A percentile compares a stretch with the other conserved stretches of the same genome.
These are phyloP conservation scores for Mycogona germanica DNA, from an alignment of 2,888 invertebrate genomes.

Conservation along the genomic window DNA sequence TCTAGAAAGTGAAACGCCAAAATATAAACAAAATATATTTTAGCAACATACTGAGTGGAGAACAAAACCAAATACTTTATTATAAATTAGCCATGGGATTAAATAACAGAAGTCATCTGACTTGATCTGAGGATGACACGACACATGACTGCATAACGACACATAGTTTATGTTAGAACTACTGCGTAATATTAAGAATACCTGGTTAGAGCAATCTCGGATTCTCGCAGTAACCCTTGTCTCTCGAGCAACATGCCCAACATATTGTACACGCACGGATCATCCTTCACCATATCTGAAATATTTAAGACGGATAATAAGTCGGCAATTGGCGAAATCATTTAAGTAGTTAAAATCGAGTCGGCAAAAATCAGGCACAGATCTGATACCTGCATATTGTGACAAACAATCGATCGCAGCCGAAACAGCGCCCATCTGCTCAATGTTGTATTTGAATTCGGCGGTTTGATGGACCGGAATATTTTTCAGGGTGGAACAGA, in stretches of 20 bases:
- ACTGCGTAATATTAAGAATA: no score
- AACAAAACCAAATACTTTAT: no score
- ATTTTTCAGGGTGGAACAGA: slow-evolving; percentile 52
- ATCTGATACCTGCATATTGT: slow-evolving; percentile 55
- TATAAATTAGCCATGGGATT: no score
- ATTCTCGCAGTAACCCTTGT: slow-evolving; percentile 42
- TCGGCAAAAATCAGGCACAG: neutral
- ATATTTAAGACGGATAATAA: slow-evolving; percentile 21
- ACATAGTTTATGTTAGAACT: no score
- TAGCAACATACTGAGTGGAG: neutral
- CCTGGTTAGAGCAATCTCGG: slow-evolving; percentile 47
- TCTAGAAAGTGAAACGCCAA: neutral
- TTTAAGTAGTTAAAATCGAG: neutral
- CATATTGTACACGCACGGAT: slow-evolving; percentile 57
- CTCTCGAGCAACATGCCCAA: slow-evolving; percentile 59
- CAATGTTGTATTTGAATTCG: slow-evolving; percentile 55
- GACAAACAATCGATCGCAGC: slow-evolving; percentile 64
- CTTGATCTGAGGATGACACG: no score
- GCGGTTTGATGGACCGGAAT: slow-evolving; percentile 41
- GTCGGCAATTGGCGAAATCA: neutral
- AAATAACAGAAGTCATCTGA: no score
- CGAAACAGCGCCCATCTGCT: slow-evolving; percentile 64
- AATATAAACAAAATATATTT: neutral
- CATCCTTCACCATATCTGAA: slow-evolving; percentile 45
- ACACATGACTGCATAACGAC: no score